Evolutionary conservation across 1,140 invertebrate species (phyloP).

Genomic region (Bombus breviceps): DNA sequence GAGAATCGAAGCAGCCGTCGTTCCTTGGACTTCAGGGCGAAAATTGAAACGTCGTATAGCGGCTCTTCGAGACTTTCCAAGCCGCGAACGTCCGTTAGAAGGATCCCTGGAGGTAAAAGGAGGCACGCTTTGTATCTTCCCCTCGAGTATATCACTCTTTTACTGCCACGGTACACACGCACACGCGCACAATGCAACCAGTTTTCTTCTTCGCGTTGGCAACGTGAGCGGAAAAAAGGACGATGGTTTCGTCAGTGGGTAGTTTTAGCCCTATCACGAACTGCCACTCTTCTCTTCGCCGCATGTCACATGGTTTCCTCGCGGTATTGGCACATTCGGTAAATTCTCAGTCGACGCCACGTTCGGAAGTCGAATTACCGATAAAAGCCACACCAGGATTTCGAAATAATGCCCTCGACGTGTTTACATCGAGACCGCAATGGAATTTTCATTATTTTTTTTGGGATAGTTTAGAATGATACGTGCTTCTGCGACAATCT

Average conservation of each 20-base stretch:
- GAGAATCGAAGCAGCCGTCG: slow-evolving; percentile 55
- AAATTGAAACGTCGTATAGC: slow-evolving; percentile 78
- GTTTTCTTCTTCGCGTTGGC: slow-evolving; percentile 25
- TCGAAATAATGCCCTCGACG: neutral
- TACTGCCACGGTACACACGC: neutral
- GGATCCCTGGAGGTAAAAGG: slow-evolving; percentile 51
- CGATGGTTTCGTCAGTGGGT: slow-evolving; percentile 57
- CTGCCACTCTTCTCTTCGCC: slow-evolving; percentile 55
- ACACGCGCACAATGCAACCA: neutral
- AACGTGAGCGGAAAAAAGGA: slow-evolving; percentile 11
- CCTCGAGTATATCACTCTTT: neutral
- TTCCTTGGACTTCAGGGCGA: slow-evolving; percentile 57
- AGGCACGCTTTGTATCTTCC: slow-evolving; percentile 55
- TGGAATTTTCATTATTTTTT: too few relatives aligned
- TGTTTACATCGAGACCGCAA: neutral
- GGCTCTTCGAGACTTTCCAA: slow-evolving; percentile 47
- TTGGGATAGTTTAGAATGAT: too few relatives aligned
- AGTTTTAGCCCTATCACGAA: slow-evolving; percentile 63
- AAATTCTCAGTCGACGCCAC: slow-evolving; percentile 7
- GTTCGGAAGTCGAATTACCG: neutral
- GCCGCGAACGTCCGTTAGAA: slow-evolving; percentile 38
- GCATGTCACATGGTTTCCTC: slow-evolving; percentile 37
- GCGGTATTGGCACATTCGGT: slow-evolving; percentile 50
- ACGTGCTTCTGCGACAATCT: too few relatives aligned
- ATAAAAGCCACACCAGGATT: neutral